phyloP scores from a whole-genome alignment of 2,888 invertebrate species.

The Heliconius cydno region DNA sequence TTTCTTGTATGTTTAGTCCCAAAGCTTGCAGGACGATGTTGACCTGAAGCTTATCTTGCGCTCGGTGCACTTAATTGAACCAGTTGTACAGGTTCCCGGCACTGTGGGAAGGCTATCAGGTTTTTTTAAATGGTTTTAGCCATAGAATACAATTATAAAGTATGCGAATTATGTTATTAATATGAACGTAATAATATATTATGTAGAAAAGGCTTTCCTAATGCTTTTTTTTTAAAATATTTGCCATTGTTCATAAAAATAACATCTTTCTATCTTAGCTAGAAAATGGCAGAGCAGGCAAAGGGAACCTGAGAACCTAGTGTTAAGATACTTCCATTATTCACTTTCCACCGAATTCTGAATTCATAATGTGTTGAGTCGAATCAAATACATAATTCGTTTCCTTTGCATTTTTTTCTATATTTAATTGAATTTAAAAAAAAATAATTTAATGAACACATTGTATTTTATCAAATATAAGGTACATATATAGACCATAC shows the following conservation, averaged over 20 bases:
- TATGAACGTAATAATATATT: background rate
- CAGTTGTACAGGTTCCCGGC: conserved; percentile 22
- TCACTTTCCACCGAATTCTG: no score
- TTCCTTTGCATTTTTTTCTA: no score
- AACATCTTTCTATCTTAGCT: background rate
- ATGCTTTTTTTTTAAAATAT: background rate
- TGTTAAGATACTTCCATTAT: no score
- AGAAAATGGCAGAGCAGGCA: no score
- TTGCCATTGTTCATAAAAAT: background rate
- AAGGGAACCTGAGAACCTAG: no score
- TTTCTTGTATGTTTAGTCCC: background rate
- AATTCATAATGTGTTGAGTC: no score
- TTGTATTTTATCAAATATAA: no score
- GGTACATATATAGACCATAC: no score
- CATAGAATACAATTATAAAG: background rate
- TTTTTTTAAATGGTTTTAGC: conserved; percentile 9
- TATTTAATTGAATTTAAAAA: no score
- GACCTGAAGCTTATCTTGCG: conserved; percentile 14
- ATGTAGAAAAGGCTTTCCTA: background rate
- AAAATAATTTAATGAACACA: no score
- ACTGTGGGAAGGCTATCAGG: conserved; percentile 23
- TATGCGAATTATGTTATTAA: background rate
- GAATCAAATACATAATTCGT: no score
- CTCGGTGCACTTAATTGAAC: conserved; percentile 23
- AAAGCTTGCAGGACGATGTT: conserved; percentile 13